These are phyloP conservation scores for Hystrix cristata DNA, from an alignment of 2,113 vertebrate species.

Conservation along the genomic window DNA sequence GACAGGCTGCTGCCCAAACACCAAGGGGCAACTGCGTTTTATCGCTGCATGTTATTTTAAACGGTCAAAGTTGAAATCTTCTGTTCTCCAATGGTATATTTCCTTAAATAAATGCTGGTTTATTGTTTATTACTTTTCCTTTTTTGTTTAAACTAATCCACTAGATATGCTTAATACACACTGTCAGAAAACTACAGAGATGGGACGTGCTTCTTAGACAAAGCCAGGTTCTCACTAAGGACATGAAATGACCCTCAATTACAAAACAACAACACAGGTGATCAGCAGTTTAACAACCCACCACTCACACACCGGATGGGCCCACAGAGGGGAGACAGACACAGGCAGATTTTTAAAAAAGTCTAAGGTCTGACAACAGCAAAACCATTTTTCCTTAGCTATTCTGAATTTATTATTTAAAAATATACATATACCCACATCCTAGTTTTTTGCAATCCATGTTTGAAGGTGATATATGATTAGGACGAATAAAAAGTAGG, in stretches of 20 bases:
- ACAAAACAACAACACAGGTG: background rate
- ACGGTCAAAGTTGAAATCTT: constrained; percentile 1
- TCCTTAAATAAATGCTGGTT: background rate
- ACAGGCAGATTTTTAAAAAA: background rate
- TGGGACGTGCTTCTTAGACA: background rate
- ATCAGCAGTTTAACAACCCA: background rate
- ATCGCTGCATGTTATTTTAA: background rate
- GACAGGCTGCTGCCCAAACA: background rate
- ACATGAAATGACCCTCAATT: background rate
- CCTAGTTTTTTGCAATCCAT: background rate
- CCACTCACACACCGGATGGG: background rate
- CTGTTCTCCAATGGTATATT: background rate
- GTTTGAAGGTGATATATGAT: background rate
- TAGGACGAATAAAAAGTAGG: background rate
- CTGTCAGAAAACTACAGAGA: background rate
- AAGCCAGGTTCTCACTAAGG: background rate
- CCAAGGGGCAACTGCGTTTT: background rate
- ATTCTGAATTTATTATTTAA: background rate
- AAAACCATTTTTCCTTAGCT: background rate
- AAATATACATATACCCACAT: background rate
- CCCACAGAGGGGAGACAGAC: background rate
- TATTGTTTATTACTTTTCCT: background rate
- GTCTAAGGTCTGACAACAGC: background rate
- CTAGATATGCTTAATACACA: background rate
- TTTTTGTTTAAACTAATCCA: background rate